These are phyloP conservation scores for Ditula angustiorana DNA, from an alignment of 2,888 invertebrate genomes.

Conservation along the genomic window DNA sequence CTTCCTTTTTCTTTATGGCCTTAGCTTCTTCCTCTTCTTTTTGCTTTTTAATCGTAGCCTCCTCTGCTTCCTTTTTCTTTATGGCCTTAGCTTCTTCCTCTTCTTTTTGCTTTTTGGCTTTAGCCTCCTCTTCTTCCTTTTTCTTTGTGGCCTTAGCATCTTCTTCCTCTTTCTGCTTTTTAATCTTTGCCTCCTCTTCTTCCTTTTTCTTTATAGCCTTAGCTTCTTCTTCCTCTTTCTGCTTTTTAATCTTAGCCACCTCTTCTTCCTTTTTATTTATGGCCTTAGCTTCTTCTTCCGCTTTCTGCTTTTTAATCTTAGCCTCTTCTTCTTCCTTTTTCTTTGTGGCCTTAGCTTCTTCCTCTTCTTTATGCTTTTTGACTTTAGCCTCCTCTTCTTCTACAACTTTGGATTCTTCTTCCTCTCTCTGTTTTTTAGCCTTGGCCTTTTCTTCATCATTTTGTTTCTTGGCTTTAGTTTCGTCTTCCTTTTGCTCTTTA, in stretches of 20 bases:
- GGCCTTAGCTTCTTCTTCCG: conserved; percentile 7
- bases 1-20: neutral
- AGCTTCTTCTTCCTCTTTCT: conserved; percentile 43
- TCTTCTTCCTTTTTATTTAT: conserved; percentile 29
- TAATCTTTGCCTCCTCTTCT: neutral
- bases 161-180: no score
- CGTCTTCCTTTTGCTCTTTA: conserved; percentile 18
- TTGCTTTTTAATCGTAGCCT: conserved; percentile 5
- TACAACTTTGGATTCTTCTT: conserved; percentile 19
- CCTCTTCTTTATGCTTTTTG: conserved; percentile 37
- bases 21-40: conserved; percentile 38
- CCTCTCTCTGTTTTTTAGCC: neutral
- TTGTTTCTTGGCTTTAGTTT: conserved; percentile 50
- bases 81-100: no score
- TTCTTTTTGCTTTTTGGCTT: no score
- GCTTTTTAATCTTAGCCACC: conserved; percentile 22
- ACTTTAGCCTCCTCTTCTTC: conserved; percentile 4
- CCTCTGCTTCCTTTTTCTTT: conserved; percentile 13
- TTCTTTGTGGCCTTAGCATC: no score
- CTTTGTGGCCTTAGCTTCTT: neutral
- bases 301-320: no score
- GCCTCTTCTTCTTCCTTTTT: conserved; percentile 16
- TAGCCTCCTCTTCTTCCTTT: no score
- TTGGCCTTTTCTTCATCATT: conserved; percentile 53
- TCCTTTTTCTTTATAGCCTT: conserved; percentile 11